Percentiles rank a stretch among this genome's conserved stretches.
Evolutionary conservation across 1,140 invertebrate species (phyloP).

Genomic region (Lepidurus arcticus): DNA sequence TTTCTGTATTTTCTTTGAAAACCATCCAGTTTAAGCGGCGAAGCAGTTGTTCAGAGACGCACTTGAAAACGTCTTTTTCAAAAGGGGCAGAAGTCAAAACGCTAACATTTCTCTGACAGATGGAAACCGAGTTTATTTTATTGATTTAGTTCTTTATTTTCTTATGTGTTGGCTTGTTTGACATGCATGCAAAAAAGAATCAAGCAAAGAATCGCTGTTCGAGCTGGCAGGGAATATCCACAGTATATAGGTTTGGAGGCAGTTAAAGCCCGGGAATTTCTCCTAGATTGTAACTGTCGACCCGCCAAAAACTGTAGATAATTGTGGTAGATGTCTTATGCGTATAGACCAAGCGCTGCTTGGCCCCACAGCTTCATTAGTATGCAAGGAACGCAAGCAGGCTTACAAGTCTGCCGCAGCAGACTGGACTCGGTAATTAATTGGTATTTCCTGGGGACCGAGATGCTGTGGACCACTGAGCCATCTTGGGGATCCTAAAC

Average conservation of each 20-base stretch:
- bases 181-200: background rate
- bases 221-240: no score
- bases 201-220: background rate
- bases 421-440: background rate
- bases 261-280: background rate
- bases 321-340: slow-evolving; percentile 19
- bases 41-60: no score
- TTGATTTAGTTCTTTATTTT: background rate
- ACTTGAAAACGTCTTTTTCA: no score
- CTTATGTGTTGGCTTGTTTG: background rate
- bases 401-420: background rate
- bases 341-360: background rate
- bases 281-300: background rate
- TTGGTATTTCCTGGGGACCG: slow-evolving; percentile 11
- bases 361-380: slow-evolving; percentile 1
- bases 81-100: no score
- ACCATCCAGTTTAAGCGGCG: no score
- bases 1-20: no score
- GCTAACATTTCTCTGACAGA: no score
- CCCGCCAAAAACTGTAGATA: background rate
- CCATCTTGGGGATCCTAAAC: background rate
- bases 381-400: background rate
- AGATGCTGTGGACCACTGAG: background rate
- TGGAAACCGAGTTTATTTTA: no score
- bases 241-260: background rate